Evolutionary conservation across 2,888 invertebrate species (phyloP).

Genomic region (Sphecodes monilicornis): DNA sequence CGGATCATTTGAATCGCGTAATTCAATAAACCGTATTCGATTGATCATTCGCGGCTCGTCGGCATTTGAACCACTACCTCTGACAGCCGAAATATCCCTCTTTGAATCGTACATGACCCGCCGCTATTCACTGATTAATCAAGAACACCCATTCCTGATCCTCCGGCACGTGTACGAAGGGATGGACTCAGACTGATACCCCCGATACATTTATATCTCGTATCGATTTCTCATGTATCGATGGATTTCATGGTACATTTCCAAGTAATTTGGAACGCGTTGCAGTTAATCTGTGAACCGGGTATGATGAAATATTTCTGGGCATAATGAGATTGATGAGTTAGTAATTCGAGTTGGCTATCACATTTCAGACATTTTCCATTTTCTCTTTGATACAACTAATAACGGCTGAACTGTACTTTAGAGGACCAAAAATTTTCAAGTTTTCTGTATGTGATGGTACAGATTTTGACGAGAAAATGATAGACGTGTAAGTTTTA

Average conservation of each 20-base stretch:
- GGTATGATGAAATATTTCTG: too few relatives aligned
- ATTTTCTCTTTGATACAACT: too few relatives aligned
- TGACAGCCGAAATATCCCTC: constrained; percentile 5
- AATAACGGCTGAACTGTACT: too few relatives aligned
- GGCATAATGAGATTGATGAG: too few relatives aligned
- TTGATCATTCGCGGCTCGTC: constrained; percentile 57
- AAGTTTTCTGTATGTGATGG: too few relatives aligned
- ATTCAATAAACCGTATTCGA: constrained; percentile 33
- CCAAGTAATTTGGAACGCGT: neutral
- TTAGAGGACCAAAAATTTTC: too few relatives aligned
- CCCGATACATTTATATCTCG: neutral
- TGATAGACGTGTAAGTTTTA: too few relatives aligned
- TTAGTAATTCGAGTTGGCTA: too few relatives aligned
- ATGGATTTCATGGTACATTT: neutral
- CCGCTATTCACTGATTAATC: neutral
- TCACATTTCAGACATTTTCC: too few relatives aligned
- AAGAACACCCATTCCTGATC: neutral
- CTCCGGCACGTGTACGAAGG: neutral
- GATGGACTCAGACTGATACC: neutral
- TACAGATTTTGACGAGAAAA: too few relatives aligned
- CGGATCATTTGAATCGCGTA: neutral
- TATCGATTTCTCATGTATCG: neutral
- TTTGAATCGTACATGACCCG: neutral
- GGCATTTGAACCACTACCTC: constrained; percentile 44
- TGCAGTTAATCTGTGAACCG: neutral